These are phyloP conservation scores for Petrolisthes manimaculis DNA, from an alignment of 2,888 invertebrate species.

Conservation along the genomic window DNA sequence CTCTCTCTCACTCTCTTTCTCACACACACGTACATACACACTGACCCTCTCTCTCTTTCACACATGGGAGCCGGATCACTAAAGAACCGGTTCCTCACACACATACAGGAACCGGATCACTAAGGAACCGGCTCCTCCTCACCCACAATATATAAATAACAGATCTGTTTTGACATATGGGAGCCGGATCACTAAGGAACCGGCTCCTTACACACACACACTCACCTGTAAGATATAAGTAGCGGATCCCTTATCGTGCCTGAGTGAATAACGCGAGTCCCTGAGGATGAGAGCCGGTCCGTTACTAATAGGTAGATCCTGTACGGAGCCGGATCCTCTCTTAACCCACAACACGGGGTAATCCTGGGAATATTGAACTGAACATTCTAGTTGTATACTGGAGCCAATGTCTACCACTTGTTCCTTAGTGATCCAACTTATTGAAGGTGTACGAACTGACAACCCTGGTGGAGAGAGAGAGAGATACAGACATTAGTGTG, in stretches of 20 bases:
- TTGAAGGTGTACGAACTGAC: slow-evolving; percentile 72
- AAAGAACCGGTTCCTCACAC: too few relatives aligned
- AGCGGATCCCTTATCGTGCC: slow-evolving; percentile 83
- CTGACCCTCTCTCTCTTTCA: too few relatives aligned
- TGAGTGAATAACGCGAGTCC: slow-evolving; percentile 85
- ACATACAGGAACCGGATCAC: too few relatives aligned
- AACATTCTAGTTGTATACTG: slow-evolving; percentile 87
- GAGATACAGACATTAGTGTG: neutral
- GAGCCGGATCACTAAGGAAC: too few relatives aligned
- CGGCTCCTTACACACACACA: neutral
- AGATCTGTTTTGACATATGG: too few relatives aligned
- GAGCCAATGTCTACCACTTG: slow-evolving; percentile 93
- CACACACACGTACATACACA: too few relatives aligned
- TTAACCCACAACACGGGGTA: slow-evolving; percentile 89
- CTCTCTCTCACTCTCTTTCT: too few relatives aligned
- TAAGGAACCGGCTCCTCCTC: too few relatives aligned
- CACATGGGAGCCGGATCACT: too few relatives aligned
- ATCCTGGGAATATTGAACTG: slow-evolving; percentile 88
- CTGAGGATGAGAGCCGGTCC: slow-evolving; percentile 87
- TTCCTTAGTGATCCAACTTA: slow-evolving; percentile 86
- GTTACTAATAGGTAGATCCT: slow-evolving; percentile 85
- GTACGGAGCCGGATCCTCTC: slow-evolving; percentile 75
- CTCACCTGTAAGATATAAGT: slow-evolving; percentile 78
- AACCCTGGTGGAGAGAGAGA: slow-evolving; percentile 68
- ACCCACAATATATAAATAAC: too few relatives aligned